These are phyloP conservation scores for Aplysina aerophoba DNA, from an alignment of 37 sponge, comb jelly and placozoan species.

Conservation along the genomic window DNA sequence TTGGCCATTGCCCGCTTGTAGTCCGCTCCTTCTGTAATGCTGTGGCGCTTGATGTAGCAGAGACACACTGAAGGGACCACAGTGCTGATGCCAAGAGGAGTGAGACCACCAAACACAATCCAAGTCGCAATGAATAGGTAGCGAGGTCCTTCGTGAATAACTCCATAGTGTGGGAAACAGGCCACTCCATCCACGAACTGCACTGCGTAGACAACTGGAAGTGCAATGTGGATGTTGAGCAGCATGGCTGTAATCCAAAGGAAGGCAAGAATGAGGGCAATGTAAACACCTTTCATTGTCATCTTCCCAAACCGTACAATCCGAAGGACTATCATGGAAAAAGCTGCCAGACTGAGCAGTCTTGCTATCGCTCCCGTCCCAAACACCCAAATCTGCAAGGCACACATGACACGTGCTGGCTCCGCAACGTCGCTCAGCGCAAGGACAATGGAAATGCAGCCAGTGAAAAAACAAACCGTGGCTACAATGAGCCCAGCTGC, in stretches of 20 bases:
- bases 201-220: not conserved
- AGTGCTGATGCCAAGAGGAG: not conserved
- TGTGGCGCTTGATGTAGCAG: slow-evolving; percentile 23
- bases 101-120: slow-evolving; percentile 1
- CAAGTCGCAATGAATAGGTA: not conserved
- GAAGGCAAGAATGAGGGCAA: not conserved
- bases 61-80: not conserved
- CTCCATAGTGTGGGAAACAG: not conserved
- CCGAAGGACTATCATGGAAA: not conserved
- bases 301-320: not conserved
- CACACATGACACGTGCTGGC: not conserved
- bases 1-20: not conserved
- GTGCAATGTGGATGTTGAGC: not conserved
- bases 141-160: not conserved
- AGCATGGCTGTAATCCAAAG: not conserved
- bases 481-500: not conserved
- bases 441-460: not conserved
- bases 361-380: not conserved
- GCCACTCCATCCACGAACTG: not conserved
- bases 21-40: not conserved
- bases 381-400: not conserved
- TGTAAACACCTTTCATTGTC: not conserved
- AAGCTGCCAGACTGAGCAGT: not conserved
- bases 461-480: too few relatives aligned
- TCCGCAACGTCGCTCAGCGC: not conserved